Evolutionary conservation across 2,797 vertebrate genomes (phyloP).

Genomic region (Enteromius fasciolatus): DNA sequence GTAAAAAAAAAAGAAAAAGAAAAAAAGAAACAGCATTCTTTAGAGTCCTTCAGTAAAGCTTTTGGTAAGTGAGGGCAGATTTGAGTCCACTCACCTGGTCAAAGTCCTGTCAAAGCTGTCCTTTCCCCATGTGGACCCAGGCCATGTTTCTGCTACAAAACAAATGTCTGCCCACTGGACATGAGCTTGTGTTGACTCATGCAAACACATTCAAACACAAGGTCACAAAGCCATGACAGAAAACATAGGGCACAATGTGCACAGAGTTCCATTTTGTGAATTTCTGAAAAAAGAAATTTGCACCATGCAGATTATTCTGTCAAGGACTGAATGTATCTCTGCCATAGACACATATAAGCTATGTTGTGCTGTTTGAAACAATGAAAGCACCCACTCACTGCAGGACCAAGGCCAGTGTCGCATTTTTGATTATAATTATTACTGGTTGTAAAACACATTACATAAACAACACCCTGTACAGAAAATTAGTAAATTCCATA

Average conservation of each 20-base stretch:
- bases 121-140: constrained; percentile 15
- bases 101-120: constrained; percentile 32
- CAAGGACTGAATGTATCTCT: constrained; percentile 1
- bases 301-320: constrained; percentile 9
- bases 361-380: background rate
- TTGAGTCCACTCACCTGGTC: background rate
- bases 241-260: constrained; percentile 13
- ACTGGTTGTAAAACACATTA: constrained; percentile 8
- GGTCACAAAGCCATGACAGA: constrained; percentile 24
- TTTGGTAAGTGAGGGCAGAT: background rate
- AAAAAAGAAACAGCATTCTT: background rate
- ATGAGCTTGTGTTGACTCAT: constrained; percentile 27
- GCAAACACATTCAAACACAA: constrained; percentile 33
- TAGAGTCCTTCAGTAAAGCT: background rate
- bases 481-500: constrained; percentile 24
- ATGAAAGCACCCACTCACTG: constrained; percentile 10
- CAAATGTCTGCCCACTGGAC: constrained; percentile 37
- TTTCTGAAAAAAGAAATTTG: background rate
- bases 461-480: constrained; percentile 3
- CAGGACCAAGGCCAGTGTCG: background rate
- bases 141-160: constrained; percentile 34
- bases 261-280: constrained; percentile 7
- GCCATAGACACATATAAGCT: background rate
- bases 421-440: constrained; percentile 15
- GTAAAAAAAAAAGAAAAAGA: background rate